These are phyloP conservation scores for Mesaphorura yosii DNA, from an alignment of 1,140 invertebrate species.

Conservation along the genomic window DNA sequence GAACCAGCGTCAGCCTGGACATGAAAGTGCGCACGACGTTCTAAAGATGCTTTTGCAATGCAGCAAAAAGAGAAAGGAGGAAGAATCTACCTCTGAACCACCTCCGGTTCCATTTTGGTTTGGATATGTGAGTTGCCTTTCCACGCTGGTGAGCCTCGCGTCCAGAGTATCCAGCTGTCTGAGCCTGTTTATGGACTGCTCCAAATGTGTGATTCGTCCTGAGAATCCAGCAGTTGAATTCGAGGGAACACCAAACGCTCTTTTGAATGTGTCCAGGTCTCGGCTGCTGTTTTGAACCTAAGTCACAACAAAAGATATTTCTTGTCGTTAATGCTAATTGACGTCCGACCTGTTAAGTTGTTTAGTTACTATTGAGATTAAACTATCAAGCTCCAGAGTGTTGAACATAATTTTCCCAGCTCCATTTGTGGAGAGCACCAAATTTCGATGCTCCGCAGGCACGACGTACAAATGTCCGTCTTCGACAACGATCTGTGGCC, in stretches of 20 bases:
- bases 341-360: not conserved
- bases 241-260: conserved; percentile 22
- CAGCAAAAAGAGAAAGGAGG: too few species aligned
- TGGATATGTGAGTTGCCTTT: conserved; percentile 11
- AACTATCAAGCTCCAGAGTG: conserved; percentile 13
- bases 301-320: not conserved
- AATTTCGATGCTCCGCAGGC: conserved; percentile 24
- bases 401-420: conserved; percentile 29
- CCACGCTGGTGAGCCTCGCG: conserved; percentile 13
- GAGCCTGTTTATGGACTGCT: conserved; percentile 18
- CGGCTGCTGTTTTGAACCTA: conserved; percentile 22
- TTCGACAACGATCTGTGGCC: conserved; percentile 27
- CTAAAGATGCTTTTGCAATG: too few species aligned
- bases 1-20: too few species aligned
- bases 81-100: too few species aligned
- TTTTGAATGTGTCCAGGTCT: conserved; percentile 17
- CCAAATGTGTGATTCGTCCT: conserved; percentile 1
- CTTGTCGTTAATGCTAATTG: not conserved
- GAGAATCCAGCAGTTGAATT: conserved; percentile 5
- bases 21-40: too few species aligned
- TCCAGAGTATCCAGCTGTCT: conserved; percentile 19
- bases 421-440: conserved; percentile 24
- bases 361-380: conserved; percentile 20
- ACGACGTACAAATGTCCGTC: conserved; percentile 26
- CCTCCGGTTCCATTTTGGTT: too few species aligned